phyloP scores from a whole-genome alignment of 2,113 vertebrate species.

The Scortum barcoo region DNA sequence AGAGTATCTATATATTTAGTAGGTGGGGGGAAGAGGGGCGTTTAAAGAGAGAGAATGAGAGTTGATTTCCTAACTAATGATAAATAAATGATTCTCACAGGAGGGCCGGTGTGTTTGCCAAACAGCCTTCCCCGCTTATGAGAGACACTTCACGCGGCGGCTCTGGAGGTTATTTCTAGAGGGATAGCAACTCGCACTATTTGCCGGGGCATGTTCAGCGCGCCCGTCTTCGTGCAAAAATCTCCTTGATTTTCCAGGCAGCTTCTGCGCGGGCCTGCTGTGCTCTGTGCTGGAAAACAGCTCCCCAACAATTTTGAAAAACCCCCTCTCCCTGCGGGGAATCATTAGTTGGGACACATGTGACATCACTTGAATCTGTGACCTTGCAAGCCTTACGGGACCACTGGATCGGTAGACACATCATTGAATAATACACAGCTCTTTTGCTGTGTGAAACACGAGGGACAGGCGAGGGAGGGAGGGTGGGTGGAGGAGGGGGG shows the following conservation, averaged over 20 bases:
- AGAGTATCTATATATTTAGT: constrained; percentile 22
- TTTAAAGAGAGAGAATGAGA: not conserved
- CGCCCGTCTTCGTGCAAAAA: not conserved
- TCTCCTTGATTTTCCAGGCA: constrained; percentile 11
- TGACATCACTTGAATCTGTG: constrained; percentile 67
- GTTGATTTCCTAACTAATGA: not conserved
- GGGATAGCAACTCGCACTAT: constrained; percentile 19
- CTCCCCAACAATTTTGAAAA: constrained; percentile 46
- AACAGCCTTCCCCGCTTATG: not conserved
- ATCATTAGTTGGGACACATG: constrained; percentile 66
- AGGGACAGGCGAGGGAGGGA: constrained; percentile 24
- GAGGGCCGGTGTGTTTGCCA: too few species aligned
- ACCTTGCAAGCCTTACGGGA: constrained; percentile 47
- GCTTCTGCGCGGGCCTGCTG: constrained; percentile 5
- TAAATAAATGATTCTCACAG: not conserved
- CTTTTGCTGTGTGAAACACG: constrained; percentile 62
- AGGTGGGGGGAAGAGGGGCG: not conserved
- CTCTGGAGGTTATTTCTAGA: not conserved
- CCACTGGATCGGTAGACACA: constrained; percentile 58
- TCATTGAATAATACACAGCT: constrained; percentile 70
- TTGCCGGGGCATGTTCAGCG: constrained; percentile 2
- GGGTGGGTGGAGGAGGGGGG: too few species aligned
- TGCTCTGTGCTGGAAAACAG: constrained; percentile 25
- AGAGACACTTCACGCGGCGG: not conserved
- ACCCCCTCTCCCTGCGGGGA: constrained; percentile 42